A percentile compares a stretch with the other conserved stretches of the same genome.
phyloP scores from a whole-genome alignment of 1,140 invertebrate species.

The Drosophila pseudoobscura region DNA sequence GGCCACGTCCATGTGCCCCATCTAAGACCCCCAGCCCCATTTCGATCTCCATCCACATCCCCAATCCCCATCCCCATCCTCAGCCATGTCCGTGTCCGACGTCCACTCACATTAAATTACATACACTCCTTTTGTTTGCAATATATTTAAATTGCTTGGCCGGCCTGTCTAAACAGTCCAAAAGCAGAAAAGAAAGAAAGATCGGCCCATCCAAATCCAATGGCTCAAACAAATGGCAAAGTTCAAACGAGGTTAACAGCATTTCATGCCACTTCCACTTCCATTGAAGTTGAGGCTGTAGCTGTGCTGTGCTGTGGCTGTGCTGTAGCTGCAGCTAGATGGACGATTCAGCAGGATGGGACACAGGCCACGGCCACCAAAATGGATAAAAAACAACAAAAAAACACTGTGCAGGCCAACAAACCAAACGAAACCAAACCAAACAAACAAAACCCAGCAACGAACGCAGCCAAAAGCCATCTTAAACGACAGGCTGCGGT shows the following conservation, averaged over 20 bases:
- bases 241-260: conserved; percentile 80
- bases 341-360: conserved; percentile 46
- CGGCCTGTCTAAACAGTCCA: conserved; percentile 62
- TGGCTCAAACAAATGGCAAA: conserved; percentile 82
- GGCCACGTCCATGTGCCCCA: conserved; percentile 17
- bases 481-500: conserved; percentile 74
- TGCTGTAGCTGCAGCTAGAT: conserved; percentile 9
- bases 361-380: conserved; percentile 53
- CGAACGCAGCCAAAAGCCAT: conserved; percentile 69
- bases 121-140: conserved; percentile 75
- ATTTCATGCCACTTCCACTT: conserved; percentile 72
- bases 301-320: no score
- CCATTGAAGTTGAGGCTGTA: conserved; percentile 49
- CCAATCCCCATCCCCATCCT: conserved; percentile 33
- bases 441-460: conserved; percentile 32
- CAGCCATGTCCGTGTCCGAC: not conserved
- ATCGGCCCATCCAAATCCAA: conserved; percentile 75
- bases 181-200: conserved; percentile 56
- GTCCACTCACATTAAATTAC: conserved; percentile 72
- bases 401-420: conserved; percentile 57
- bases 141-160: conserved; percentile 74
- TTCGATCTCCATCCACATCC: conserved; percentile 37
- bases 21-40: conserved; percentile 26
- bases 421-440: conserved; percentile 60
- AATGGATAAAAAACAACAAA: conserved; percentile 66